phyloP scores from a whole-genome alignment of 2,888 invertebrate species.

The Apamea crenata region DNA sequence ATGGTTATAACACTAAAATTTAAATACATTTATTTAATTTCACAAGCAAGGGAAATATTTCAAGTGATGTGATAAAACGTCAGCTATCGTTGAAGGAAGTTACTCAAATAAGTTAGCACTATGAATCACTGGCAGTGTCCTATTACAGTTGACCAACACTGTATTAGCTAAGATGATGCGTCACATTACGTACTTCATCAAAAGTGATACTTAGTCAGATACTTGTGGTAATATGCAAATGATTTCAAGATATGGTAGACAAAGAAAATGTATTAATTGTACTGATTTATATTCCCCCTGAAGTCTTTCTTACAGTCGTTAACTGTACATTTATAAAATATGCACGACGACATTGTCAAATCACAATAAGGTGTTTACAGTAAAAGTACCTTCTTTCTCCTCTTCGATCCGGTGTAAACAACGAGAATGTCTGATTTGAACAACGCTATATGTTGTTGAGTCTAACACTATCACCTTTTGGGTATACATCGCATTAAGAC shows the following conservation, averaged over 20 bases:
- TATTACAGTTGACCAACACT: conserved; percentile 83
- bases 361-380: conserved; percentile 7
- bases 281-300: neutral
- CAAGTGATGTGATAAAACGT: conserved; percentile 53
- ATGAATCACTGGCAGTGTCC: conserved; percentile 82
- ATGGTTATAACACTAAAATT: conserved; percentile 50
- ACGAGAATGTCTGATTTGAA: conserved; percentile 83
- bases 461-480: conserved; percentile 80
- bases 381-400: conserved; percentile 80
- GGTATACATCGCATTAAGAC: conserved; percentile 77
- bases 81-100: conserved; percentile 70
- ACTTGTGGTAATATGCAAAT: conserved; percentile 56
- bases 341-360: conserved; percentile 3
- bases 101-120: conserved; percentile 69
- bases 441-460: conserved; percentile 80
- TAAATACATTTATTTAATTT: conserved; percentile 52
- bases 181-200: conserved; percentile 76
- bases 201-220: conserved; percentile 71
- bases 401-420: conserved; percentile 84
- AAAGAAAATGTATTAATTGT: conserved; percentile 30
- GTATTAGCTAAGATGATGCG: conserved; percentile 80
- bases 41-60: conserved; percentile 43
- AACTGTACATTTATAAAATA: conserved; percentile 18
- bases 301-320: conserved; percentile 3
- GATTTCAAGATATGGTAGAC: conserved; percentile 29